A percentile compares a stretch with the other conserved stretches of the same genome.
Conservation (phyloP, 2,888 invertebrate genomes). For the Ormyrus labotus region DNA sequence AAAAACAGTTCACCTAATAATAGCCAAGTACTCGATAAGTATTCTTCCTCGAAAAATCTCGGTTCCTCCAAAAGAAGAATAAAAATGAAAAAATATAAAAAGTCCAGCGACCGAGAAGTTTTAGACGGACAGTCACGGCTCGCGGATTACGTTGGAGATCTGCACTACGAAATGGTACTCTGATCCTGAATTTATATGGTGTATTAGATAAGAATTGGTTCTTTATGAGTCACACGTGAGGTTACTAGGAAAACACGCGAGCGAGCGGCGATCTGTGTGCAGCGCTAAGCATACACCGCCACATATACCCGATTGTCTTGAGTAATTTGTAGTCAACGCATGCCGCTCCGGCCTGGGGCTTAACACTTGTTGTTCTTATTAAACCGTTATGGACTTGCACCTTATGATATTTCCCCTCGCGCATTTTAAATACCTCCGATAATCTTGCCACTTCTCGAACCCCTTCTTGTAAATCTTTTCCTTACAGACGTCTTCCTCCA, state of each 20-base stretch:
- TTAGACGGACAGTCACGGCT: constrained; percentile 44
- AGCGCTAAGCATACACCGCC: constrained; percentile 33
- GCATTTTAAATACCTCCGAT: constrained; percentile 60
- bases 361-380: constrained; percentile 42
- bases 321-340: constrained; percentile 43
- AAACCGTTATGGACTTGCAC: constrained; percentile 29
- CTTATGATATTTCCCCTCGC: constrained; percentile 30
- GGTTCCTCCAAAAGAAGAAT: neutral
- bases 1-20: no score
- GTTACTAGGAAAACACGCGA: constrained; percentile 62
- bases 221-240: constrained; percentile 74
- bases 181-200: constrained; percentile 75
- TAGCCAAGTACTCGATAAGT: no score
- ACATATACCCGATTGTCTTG: constrained; percentile 31
- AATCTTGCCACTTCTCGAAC: no score
- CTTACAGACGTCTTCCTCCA: no score
- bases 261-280: neutral
- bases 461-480: no score
- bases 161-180: constrained; percentile 65
- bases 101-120: constrained; percentile 6
- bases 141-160: constrained; percentile 63
- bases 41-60: no score
- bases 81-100: constrained; percentile 8
- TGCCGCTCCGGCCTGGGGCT: constrained; percentile 5
- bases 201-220: constrained; percentile 75